A percentile compares a stretch with the other conserved stretches of the same genome.
Conservation (phyloP, 2,797 vertebrate species). For the Enteromius viviparus region DNA sequence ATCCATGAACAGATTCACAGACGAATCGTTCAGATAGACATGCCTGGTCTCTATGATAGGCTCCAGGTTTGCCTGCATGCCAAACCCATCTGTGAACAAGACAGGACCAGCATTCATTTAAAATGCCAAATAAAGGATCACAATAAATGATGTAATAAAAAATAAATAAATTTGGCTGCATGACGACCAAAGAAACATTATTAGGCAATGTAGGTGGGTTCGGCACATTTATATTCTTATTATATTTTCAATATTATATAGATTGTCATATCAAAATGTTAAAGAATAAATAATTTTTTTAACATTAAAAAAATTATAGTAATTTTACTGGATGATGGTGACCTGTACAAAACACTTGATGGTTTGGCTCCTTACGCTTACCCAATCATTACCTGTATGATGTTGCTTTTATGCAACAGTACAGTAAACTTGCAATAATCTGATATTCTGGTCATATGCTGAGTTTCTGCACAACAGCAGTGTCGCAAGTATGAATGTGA, state of each 20-base stretch:
- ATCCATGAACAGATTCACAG: conserved; percentile 13
- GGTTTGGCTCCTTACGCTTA: not conserved
- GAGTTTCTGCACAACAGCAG: not conserved
- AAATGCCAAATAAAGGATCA: not conserved
- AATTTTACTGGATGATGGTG: not conserved
- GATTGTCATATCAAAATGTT: not conserved
- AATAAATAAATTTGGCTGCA: not conserved
- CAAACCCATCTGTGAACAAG: conserved; percentile 4
- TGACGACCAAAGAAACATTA: not conserved
- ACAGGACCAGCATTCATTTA: not conserved
- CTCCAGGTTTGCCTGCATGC: conserved; percentile 15
- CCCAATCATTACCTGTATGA: not conserved
- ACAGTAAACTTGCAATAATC: not conserved
- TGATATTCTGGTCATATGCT: not conserved
- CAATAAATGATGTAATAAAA: not conserved
- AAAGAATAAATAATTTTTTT: not conserved
- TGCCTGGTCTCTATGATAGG: conserved; percentile 37
- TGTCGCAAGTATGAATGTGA: not conserved
- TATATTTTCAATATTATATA: not conserved
- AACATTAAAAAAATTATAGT: not conserved
- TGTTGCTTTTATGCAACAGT: not conserved
- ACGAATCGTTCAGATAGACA: conserved; percentile 1
- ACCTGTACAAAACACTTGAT: not conserved
- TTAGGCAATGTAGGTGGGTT: not conserved
- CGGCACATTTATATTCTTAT: not conserved